A percentile compares a stretch with the other conserved stretches of the same genome.
These are phyloP conservation scores for Chelmon rostratus DNA, from an alignment of 2,797 vertebrate species.

Conservation along the genomic window DNA sequence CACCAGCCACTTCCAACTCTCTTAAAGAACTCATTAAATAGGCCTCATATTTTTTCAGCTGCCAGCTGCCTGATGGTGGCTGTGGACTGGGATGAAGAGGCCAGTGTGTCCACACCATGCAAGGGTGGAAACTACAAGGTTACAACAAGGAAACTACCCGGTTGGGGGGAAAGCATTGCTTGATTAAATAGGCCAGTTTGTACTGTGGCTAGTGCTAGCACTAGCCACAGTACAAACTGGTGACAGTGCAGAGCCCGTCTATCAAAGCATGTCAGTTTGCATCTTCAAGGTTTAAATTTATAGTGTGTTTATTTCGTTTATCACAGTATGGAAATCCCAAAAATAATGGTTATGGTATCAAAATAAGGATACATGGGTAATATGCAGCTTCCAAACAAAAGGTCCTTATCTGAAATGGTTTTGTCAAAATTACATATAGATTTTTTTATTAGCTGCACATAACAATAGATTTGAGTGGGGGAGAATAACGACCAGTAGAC, in stretches of 20 bases:
- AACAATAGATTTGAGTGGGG: slow-evolving; percentile 14
- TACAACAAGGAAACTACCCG: slow-evolving; percentile 48
- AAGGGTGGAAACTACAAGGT: slow-evolving; percentile 60
- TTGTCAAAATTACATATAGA: neutral
- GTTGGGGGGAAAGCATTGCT: slow-evolving; percentile 3
- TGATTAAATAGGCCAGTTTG: slow-evolving; percentile 37
- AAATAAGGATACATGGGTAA: neutral
- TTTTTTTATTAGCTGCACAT: neutral
- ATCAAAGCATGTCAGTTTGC: slow-evolving; percentile 2
- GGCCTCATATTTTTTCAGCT: slow-evolving; percentile 78
- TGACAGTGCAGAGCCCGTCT: neutral
- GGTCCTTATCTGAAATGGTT: neutral
- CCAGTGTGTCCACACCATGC: slow-evolving; percentile 58
- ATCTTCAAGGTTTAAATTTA: neutral
- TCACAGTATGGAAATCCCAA: neutral
- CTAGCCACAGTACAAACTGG: neutral
- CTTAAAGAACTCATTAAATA: slow-evolving; percentile 79
- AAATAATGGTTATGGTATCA: neutral
- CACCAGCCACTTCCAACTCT: slow-evolving; percentile 71
- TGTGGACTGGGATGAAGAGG: slow-evolving; percentile 56
- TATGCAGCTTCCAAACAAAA: neutral
- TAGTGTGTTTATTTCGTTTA: neutral
- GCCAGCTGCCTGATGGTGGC: slow-evolving; percentile 60
- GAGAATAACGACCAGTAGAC: slow-evolving; percentile 20
- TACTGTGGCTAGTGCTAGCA: neutral